Percentiles rank a stretch among this genome's conserved stretches.
These are phyloP conservation scores for Galemys pyrenaicus DNA, from an alignment of 2,113 vertebrate species.

Conservation along the genomic window DNA sequence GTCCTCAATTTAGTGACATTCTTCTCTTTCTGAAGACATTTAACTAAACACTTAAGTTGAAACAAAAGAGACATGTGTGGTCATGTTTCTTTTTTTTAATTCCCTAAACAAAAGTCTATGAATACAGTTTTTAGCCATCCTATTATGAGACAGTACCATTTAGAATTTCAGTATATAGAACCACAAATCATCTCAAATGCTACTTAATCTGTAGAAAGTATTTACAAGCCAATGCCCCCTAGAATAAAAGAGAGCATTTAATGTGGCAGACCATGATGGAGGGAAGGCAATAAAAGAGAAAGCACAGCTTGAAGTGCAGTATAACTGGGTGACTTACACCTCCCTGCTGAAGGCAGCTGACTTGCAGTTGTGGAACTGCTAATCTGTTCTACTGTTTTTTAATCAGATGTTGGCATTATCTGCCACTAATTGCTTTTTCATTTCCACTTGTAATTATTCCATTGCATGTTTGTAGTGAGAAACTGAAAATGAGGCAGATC, in stretches of 20 bases:
- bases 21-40: background rate
- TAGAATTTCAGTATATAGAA: conserved; percentile 69
- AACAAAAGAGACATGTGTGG: background rate
- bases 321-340: conserved; percentile 76
- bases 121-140: conserved; percentile 2
- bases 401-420: conserved; percentile 90
- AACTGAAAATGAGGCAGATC: conserved; percentile 90
- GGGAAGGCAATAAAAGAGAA: conserved; percentile 79
- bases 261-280: conserved; percentile 71
- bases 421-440: conserved; percentile 91
- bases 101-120: conserved; percentile 14
- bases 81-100: conserved; percentile 22
- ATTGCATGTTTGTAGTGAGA: conserved; percentile 89
- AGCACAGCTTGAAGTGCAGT: conserved; percentile 80
- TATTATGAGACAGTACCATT: conserved; percentile 27
- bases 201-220: conserved; percentile 81
- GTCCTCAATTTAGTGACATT: background rate
- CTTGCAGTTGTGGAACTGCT: conserved; percentile 77
- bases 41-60: background rate
- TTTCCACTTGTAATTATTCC: conserved; percentile 90
- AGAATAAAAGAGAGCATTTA: conserved; percentile 77
- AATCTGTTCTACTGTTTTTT: conserved; percentile 88
- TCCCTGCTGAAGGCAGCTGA: conserved; percentile 82
- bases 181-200: conserved; percentile 74
- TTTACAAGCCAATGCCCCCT: conserved; percentile 77